Base-by-base conservation (phyloP, 2,888 invertebrate species). In the Smittia sp. region DNA sequence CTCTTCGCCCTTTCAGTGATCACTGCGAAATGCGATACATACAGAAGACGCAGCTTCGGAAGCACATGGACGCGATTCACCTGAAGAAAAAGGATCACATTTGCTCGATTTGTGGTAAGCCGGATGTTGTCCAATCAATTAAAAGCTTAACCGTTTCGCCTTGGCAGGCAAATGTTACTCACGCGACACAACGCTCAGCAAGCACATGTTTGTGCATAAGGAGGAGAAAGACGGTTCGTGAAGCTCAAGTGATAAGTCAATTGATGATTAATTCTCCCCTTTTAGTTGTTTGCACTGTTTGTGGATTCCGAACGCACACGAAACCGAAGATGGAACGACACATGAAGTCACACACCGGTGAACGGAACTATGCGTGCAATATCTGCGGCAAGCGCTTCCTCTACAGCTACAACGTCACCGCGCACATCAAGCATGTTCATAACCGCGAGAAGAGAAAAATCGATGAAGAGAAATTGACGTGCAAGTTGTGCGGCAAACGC, bases 31-130 rank as follows among this genome's bases (percentile, higher is more conserved):
- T 72, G 72, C 4, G 62, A 27, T 72, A 72, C 24, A 62, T 62
- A 24, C 72, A 72, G 25, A 72, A 72, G 39, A 72, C 62, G 0
- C 72, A 72, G 18, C 38, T 72, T 13, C 1, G 58, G 7, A 58
- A 62, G 22, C 72, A 72, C 15, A 72, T 72, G 58, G 62, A 72
- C 7, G 72, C 72, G n/a, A 72, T 62, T 72, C 72, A 72, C 39
- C 22, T 72, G 58, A 72, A 62, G 9, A 24, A 24, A 32, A 52
- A 54, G 18, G 69, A 70, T n/a, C 52, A 70, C 18, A 6, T 54
- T 32, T 70, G 69, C 24, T 25, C 25, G 15, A 54, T 70, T 1
- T 70, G 69, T 54, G 69, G 69, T 54, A 41, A 67, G 41, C 22
- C 25, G n/a, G n/a, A n/a, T n/a, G n/a, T n/a, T n/a, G n/a, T n/a